A percentile compares a stretch with the other conserved stretches of the same genome.
Evolutionary conservation across 1,140 invertebrate species (phyloP).

Genomic region (Melitaea cinxia): DNA sequence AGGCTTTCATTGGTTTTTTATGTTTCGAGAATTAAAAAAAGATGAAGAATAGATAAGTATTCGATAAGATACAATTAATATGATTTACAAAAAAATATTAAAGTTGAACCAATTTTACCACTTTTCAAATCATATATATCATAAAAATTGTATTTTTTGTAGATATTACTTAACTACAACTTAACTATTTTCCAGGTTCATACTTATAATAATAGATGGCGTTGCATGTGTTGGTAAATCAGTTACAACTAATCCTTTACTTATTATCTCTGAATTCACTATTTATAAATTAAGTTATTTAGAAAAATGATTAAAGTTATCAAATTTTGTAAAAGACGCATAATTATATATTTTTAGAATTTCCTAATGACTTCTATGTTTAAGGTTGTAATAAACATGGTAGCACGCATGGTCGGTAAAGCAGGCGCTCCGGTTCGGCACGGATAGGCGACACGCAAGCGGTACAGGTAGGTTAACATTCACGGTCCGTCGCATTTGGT

Average conservation of each 20-base stretch:
- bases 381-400: constrained; percentile 58
- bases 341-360: neutral
- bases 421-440: constrained; percentile 59
- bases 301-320: no score
- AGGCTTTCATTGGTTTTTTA: neutral
- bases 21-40: no score
- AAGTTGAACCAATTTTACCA: no score
- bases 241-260: constrained; percentile 53
- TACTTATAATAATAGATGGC: constrained; percentile 50
- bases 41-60: no score
- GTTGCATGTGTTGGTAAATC: constrained; percentile 44
- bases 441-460: constrained; percentile 74
- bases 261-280: neutral
- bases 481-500: constrained; percentile 75
- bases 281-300: neutral
- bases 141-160: neutral
- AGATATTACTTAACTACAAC: neutral
- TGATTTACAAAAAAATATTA: no score
- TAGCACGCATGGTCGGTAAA: constrained; percentile 63
- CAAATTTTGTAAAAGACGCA: neutral
- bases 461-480: constrained; percentile 78
- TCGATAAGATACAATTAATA: no score
- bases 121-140: neutral
- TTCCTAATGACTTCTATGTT: neutral
- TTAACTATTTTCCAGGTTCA: constrained; percentile 9